Evolutionary conservation across 2,113 vertebrate genomes (phyloP), one percentile per base, ranked within the genome.

Genomic region (Typhlomys cinereus): DNA sequence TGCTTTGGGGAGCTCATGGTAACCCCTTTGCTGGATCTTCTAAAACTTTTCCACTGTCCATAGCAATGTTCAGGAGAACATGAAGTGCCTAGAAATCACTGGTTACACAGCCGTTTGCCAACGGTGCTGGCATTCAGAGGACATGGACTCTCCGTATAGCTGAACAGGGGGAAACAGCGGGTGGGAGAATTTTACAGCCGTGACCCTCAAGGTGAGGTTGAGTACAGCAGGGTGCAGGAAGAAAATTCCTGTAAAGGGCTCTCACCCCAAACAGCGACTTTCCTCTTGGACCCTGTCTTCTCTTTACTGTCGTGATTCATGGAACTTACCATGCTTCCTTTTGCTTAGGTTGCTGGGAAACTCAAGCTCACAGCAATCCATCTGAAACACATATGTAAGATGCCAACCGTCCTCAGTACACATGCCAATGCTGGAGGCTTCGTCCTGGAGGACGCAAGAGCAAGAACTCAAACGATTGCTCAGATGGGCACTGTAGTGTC

Each of bases 371-470:
- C 44, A 62, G 4, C 44, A 78, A 7, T 27, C 48, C 66, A 41
- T n/a, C 8, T 25, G 62, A 39, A 70, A 15, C n/a, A 87, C 92
- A 48, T 17, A 54, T 0, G 1, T 36, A 17, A 79, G 15, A 29
- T 25, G 9, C 34, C 14, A n/a, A n/a, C n/a, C n/a, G n/a, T n/a
- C n/a, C n/a, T n/a, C n/a, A n/a, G 34, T 4, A 5, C 7, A 18
- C 0, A 0, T 2, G 31, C 10, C 34, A 4, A 36, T 5, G 21
- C 34, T 14, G 13, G 25, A 2, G 41, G 8, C 17, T 23, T 27
- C 27, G 44, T 52, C 64, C 0, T 0, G 4, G 31, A 41, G 12
- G 54, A 39, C 36, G n/a, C 1, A 87, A 61, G 21, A 67, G 13
- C 6, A 11, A 41, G 61, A 39, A 21, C 59, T 52, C 31, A 36